Evolutionary conservation across 2,113 vertebrate genomes (phyloP), one percentile per base, ranked within the genome.

Genomic region (Tragulus kanchil): DNA sequence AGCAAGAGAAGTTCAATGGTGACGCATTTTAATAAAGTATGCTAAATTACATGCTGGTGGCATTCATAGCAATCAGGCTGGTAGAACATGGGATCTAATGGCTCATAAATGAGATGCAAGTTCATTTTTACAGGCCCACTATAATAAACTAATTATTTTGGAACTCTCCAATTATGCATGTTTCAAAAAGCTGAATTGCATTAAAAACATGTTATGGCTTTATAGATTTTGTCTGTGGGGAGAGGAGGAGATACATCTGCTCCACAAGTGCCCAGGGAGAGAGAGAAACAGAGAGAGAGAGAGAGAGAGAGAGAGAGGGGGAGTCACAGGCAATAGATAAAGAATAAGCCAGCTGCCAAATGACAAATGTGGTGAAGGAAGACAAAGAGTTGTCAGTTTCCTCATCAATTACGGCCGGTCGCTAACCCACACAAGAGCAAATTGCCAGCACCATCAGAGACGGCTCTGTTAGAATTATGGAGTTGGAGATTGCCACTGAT

Each of bases 71-170:
- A 98, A 98, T 98, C 98, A 98, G 97, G 89, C 31, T 90, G 86
- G 82, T 96, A 96, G 88, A 98, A 98, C 90, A 96, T 90, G 94
- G 97, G 98, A 98, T 97, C 98, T 98, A 98, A 98, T 95, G 97
- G 96, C 95, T 98, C 97, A 97, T 97, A 98, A 98, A 98, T 98
- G 98, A 98, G 98, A 98, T 98, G 98, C 98, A 98, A 98, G 98
- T 98, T 98, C 97, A 96, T 98, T 98, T 98, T 96, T 97, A 97
- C 54, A 97, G 98, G 95, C 97, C 97, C 97, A 98, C 98, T 98
- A 86, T 98, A 98, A 98, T 98, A 98, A 98, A 98, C 97, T 97
- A 98, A 98, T 99, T 98, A 98, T 98, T 98, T 98, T 98, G 96
- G 95, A 98, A 97, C 96, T 98, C 97, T 98, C 98, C 97, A 97